Evolutionary conservation across 2,797 vertebrate species (phyloP).

Genomic region (Onychomys torridus): DNA sequence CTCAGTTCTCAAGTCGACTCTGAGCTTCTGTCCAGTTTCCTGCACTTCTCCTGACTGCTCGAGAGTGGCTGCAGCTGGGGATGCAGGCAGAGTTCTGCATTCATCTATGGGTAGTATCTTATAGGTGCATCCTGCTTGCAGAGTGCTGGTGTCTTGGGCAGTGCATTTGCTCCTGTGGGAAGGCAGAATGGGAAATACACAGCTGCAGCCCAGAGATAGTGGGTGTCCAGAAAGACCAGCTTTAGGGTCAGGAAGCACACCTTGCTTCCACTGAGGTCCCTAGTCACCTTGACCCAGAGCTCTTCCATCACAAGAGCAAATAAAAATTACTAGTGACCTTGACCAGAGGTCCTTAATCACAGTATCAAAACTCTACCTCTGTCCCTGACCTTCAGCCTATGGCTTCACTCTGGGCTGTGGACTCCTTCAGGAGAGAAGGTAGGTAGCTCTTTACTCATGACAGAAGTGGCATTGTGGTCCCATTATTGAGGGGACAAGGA

Average conservation of each 20-base stretch:
- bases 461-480: not conserved
- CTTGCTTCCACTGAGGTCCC: accelerated
- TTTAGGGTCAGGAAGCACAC: accelerated
- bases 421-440: not conserved
- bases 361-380: accelerated
- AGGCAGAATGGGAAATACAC: accelerated
- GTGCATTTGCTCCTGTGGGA: accelerated
- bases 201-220: accelerated
- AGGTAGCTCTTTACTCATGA: not conserved
- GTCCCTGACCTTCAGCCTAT: accelerated
- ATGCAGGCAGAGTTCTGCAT: not conserved
- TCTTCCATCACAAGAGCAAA: no score
- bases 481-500: not conserved
- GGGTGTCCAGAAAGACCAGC: not conserved
- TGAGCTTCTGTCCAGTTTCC: no score
- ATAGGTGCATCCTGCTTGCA: accelerated
- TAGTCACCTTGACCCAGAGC: accelerated
- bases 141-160: not conserved
- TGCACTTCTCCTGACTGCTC: not conserved
- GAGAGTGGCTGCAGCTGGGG: accelerated
- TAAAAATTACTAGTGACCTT: no score
- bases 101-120: not conserved
- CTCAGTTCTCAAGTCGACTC: not conserved
- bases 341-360: accelerated
- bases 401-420: accelerated